Conservation (phyloP, 2,797 vertebrate species). For the Balearica regulorum region DNA sequence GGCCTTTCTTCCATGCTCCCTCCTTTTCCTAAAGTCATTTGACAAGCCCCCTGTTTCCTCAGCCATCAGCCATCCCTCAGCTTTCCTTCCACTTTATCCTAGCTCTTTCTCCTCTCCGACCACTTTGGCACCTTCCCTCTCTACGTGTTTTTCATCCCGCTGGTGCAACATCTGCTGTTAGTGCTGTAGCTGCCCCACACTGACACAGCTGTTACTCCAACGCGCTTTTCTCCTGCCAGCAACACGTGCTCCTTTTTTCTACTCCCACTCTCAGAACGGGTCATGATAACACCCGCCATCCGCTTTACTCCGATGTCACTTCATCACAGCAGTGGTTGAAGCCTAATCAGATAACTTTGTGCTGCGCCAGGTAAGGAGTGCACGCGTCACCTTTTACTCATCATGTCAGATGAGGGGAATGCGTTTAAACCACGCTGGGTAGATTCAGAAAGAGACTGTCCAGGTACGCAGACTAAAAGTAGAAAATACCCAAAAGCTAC, state of each 20-base stretch:
- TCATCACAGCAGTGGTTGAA: background rate
- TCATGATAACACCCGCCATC: fast-evolving
- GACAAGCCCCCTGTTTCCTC: background rate
- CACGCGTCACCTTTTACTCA: background rate
- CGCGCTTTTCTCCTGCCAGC: fast-evolving
- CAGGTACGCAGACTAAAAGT: background rate
- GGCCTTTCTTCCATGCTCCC: background rate
- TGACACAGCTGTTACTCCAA: background rate
- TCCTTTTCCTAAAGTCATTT: background rate
- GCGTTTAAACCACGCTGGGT: background rate
- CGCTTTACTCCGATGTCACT: background rate
- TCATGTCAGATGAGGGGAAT: fast-evolving
- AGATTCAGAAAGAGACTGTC: background rate
- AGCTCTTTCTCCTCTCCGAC: background rate
- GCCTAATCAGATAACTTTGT: background rate
- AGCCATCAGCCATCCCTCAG: background rate
- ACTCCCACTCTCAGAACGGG: background rate
- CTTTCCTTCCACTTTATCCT: background rate
- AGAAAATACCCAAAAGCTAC: background rate
- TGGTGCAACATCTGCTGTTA: background rate
- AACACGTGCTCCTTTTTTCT: background rate
- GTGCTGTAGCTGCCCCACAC: fast-evolving
- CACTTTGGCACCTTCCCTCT: background rate
- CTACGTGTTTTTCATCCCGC: background rate
- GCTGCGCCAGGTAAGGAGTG: background rate